These are phyloP conservation scores for Hydractinia symbiolongicarpus DNA, from an alignment of 30 jellyfish, hydroid and myxozoan species.

Conservation along the genomic window DNA sequence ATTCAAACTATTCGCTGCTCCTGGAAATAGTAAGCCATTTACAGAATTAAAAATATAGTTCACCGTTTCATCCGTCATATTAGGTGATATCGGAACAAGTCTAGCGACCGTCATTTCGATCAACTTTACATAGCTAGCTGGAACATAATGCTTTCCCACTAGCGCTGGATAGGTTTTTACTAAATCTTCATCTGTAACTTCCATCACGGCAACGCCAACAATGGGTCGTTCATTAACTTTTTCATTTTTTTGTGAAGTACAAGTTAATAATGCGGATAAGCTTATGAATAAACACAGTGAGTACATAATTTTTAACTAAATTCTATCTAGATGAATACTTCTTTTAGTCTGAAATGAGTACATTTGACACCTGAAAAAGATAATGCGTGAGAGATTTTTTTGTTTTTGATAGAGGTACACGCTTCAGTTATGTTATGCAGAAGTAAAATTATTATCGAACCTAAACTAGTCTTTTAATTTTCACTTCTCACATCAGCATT, in stretches of 20 bases:
- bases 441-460: no score
- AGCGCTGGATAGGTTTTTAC: slow-evolving; percentile 42
- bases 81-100: slow-evolving; percentile 80
- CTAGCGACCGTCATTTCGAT: slow-evolving; percentile 83
- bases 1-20: slow-evolving; percentile 58
- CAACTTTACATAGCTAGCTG: slow-evolving; percentile 89
- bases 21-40: slow-evolving; percentile 68
- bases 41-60: slow-evolving; percentile 29
- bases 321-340: no score
- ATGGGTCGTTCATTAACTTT: slow-evolving; percentile 31
- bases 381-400: no score
- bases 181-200: slow-evolving; percentile 51
- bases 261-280: no score
- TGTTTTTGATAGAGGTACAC: no score
- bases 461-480: no score
- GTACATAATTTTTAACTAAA: no score
- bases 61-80: slow-evolving; percentile 23
- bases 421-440: no score
- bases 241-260: background rate
- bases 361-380: no score
- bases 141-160: slow-evolving; percentile 54
- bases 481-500: no score
- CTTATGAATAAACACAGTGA: no score
- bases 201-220: slow-evolving; percentile 54
- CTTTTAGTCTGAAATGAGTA: no score